Base-by-base conservation (phyloP, 2,888 invertebrate genomes). In the Cenopis cana region DNA sequence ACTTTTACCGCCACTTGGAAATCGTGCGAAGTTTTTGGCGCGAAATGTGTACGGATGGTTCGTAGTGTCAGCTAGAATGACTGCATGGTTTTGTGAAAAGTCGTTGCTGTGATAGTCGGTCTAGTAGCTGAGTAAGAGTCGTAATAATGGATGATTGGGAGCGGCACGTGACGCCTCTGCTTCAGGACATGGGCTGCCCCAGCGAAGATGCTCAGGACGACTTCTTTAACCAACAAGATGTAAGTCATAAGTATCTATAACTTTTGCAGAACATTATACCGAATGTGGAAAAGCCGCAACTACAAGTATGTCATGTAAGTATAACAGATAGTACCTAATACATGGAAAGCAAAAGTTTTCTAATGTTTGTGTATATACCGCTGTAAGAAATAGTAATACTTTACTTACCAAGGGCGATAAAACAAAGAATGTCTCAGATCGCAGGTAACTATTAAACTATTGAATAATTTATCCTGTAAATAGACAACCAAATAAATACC, bases 171-270 rank as follows among this genome's bases (percentile, higher is more conserved):
- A 94, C 94, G 72, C 94, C 94, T 59, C 92, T 94, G 73, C 89
- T 94, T 75, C 94, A 94, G 84, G 94, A 94, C 81, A 94, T 94
- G 93, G 94, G 93, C 79, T 93, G 93, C 82, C 85, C 93, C 75
- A 91, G 88, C 79, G 93, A 93, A 82, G 94, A 94, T 77, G 90
- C 91, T 76, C 94, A 94, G 81, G 94, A 94, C 77, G 94, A 94
- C 87, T 94, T 94, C 89, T 94, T 94, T 88, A 92, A 89, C 81
- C 94, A 94, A 77, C 94, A 94, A 87, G 94, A 94, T 83, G 94
- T 94, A 89, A 94, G 94, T 93, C 74, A 77, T 77, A 74, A 73
- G 61, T 73, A 56, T 33, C 33, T 33, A 8, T 64, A 65, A 57
- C 17, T 18, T 11, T 65, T 60, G n/a, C 54, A 66, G 60, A 36